These are phyloP conservation scores for Hapalemur alaotrensis DNA, from an alignment of 2,797 vertebrate genomes.

Conservation along the genomic window DNA sequence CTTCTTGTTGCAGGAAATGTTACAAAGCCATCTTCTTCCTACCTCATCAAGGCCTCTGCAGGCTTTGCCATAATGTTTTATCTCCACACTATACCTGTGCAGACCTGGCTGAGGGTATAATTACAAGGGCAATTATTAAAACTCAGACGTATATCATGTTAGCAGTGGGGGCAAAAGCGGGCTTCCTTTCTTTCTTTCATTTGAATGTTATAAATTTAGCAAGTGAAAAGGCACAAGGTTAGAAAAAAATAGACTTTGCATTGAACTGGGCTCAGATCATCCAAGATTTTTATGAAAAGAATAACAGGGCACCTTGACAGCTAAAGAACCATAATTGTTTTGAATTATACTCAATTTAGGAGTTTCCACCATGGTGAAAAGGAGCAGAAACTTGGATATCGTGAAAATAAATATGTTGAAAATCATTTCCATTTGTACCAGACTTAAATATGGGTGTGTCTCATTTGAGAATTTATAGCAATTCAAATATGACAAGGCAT, in stretches of 20 bases:
- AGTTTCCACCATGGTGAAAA: conserved; percentile 54
- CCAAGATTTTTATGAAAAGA: conserved; percentile 69
- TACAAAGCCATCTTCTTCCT: not conserved
- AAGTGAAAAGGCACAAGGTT: conserved; percentile 47
- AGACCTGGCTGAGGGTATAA: conserved; percentile 63
- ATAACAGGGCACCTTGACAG: conserved; percentile 59
- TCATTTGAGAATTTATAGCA: not conserved
- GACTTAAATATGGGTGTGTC: conserved; percentile 21
- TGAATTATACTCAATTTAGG: conserved; percentile 64
- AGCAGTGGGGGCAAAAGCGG: conserved; percentile 46
- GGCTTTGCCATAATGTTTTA: conserved; percentile 46
- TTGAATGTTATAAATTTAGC: conserved; percentile 67
- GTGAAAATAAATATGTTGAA: conserved; percentile 58
- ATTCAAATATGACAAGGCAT: not conserved
- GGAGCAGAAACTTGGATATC: conserved; percentile 52
- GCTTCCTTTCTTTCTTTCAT: conserved; percentile 52
- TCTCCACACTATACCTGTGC: conserved; percentile 27
- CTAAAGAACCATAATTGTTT: conserved; percentile 69
- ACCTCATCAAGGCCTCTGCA: not conserved
- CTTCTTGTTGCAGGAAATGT: conserved; percentile 39
- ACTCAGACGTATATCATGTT: conserved; percentile 52
- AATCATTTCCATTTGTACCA: conserved; percentile 56
- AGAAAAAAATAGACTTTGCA: conserved; percentile 30
- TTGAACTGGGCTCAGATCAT: conserved; percentile 59
- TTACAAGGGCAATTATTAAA: conserved; percentile 72